These are phyloP conservation scores for Bugulina stolonifera DNA, from an alignment of 2,888 invertebrate genomes.

Conservation along the genomic window DNA sequence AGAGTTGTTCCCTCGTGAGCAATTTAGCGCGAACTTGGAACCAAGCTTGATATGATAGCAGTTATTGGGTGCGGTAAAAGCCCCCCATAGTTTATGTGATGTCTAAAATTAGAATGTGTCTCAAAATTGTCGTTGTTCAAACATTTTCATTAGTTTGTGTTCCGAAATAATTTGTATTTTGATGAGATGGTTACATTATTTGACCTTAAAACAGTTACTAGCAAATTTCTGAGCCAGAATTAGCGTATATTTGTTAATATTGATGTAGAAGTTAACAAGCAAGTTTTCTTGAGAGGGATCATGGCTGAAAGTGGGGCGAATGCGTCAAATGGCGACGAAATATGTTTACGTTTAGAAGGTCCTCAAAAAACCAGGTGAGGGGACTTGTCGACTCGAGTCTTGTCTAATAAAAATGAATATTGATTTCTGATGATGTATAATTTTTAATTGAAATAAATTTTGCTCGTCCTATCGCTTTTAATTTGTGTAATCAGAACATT, in stretches of 20 bases:
- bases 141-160: background rate
- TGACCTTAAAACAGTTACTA: background rate
- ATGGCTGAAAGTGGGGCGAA: constrained; percentile 3
- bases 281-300: no score
- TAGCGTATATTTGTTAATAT: background rate
- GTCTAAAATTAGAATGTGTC: background rate
- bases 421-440: no score
- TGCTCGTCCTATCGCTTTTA: no score
- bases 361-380: constrained; percentile 22
- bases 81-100: no score
- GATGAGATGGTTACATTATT: background rate
- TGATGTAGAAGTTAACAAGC: background rate
- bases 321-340: background rate
- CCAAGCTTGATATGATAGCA: no score
- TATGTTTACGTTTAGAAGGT: constrained; percentile 8
- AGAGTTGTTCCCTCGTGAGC: no score
- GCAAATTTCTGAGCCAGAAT: background rate
- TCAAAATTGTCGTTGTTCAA: background rate
- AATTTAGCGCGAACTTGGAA: no score
- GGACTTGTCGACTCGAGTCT: no score
- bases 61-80: no score
- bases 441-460: no score
- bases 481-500: no score
- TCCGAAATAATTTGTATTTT: background rate
- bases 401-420: no score